These are phyloP conservation scores for Melitaea athalia DNA, from an alignment of 2,888 invertebrate species.

Conservation along the genomic window DNA sequence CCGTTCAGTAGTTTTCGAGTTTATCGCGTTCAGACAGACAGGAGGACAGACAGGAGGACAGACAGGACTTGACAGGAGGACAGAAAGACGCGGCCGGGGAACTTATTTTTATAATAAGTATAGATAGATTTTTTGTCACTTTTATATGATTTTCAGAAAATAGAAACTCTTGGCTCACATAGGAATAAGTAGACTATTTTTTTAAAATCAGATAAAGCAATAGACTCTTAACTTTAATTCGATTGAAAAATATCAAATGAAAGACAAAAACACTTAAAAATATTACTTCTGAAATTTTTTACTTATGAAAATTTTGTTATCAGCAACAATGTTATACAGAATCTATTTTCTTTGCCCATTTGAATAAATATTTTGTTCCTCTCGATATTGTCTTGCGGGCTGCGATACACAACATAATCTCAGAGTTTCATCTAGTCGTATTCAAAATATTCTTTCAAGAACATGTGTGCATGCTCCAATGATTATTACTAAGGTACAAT, in stretches of 20 bases:
- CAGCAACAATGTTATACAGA: conserved; percentile 40
- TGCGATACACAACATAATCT: conserved; percentile 57
- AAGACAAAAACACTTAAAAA: neutral
- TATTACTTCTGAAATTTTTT: neutral
- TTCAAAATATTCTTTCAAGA: conserved; percentile 62
- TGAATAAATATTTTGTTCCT: conserved; percentile 66
- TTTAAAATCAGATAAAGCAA: no score
- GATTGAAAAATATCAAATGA: neutral
- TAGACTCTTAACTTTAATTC: no score
- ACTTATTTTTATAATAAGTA: no score
- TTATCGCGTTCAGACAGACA: no score
- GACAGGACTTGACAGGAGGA: no score
- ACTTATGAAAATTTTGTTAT: conserved; percentile 11
- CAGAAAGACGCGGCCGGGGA: no score
- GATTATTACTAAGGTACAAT: conserved; percentile 65
- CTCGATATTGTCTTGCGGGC: conserved; percentile 70
- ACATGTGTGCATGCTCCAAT: conserved; percentile 70
- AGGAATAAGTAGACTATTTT: no score
- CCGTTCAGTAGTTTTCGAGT: no score
- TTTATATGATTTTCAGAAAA: no score
- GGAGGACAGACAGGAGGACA: no score
- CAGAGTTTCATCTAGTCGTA: conserved; percentile 51
- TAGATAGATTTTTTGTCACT: no score
- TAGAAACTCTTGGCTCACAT: no score
- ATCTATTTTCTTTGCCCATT: conserved; percentile 55